These are phyloP conservation scores for Apteryx mantelli DNA, from an alignment of 2,113 vertebrate species.

Conservation along the genomic window DNA sequence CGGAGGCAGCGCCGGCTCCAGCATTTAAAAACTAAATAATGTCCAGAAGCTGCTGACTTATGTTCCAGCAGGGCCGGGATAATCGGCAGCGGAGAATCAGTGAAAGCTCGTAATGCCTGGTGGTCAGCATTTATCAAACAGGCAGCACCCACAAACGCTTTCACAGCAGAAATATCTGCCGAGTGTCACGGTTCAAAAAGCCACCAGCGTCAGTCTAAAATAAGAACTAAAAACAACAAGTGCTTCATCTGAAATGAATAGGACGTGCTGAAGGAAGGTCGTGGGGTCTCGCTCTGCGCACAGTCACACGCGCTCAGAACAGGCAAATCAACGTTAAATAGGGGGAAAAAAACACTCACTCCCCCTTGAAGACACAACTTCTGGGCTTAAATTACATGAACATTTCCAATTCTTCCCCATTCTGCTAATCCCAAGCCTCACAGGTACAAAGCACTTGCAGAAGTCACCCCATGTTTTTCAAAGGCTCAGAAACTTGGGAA, in stretches of 20 bases:
- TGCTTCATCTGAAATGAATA: rapidly evolving
- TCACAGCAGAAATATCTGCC: constrained; percentile 62
- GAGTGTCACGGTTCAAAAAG: constrained; percentile 55
- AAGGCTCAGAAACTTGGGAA: not conserved
- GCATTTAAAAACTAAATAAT: constrained; percentile 34
- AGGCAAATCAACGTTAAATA: not conserved
- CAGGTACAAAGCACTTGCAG: not conserved
- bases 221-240: not conserved
- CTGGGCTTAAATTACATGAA: not conserved
- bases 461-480: not conserved
- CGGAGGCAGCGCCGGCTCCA: not conserved
- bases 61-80: constrained; percentile 26
- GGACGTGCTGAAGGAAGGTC: not conserved
- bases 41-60: constrained; percentile 56
- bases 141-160: constrained; percentile 8
- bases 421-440: not conserved
- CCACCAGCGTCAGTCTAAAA: constrained; percentile 4
- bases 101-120: constrained; percentile 24
- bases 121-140: constrained; percentile 40
- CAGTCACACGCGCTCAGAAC: rapidly evolving
- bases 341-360: not conserved
- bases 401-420: not conserved
- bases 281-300: not conserved
- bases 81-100: constrained; percentile 16
- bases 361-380: not conserved